phyloP scores from a whole-genome alignment of 2,888 invertebrate genomes.

The Rotaria macrura region DNA sequence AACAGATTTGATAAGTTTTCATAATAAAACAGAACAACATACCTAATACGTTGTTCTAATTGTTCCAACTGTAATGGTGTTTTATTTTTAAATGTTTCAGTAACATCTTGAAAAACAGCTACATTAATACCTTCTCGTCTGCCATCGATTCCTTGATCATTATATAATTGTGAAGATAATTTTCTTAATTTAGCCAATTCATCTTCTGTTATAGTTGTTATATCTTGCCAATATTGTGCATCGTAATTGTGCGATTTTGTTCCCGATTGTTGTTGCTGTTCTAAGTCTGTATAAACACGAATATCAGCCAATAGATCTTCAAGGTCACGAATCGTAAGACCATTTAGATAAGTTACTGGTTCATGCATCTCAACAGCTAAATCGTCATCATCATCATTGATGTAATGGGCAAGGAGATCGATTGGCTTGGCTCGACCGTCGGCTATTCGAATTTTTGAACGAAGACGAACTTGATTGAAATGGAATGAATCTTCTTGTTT shows the following conservation, averaged over 20 bases:
- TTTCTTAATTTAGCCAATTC: conserved; percentile 75
- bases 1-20: too few relatives aligned
- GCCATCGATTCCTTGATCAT: conserved; percentile 41
- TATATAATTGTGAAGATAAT: conserved; percentile 52
- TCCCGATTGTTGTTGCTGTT: conserved; percentile 47
- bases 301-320: conserved; percentile 94
- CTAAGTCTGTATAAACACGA: conserved; percentile 72
- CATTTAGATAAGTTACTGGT: conserved; percentile 81
- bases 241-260: conserved; percentile 62
- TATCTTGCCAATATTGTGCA: conserved; percentile 85
- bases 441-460: conserved; percentile 86
- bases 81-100: conserved; percentile 80
- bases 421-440: conserved; percentile 95
- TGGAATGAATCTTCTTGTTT: conserved; percentile 91
- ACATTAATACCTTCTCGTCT: conserved; percentile 73
- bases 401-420: conserved; percentile 87
- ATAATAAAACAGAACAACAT: too few relatives aligned
- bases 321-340: conserved; percentile 73
- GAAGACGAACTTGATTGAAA: conserved; percentile 79
- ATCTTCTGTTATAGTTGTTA: conserved; percentile 83
- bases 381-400: conserved; percentile 59
- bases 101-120: conserved; percentile 75
- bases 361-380: conserved; percentile 95
- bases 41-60: conserved; percentile 71
- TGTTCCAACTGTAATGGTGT: conserved; percentile 71